phyloP scores from a whole-genome alignment of 2,888 invertebrate genomes.

The Trachelus tabidus region DNA sequence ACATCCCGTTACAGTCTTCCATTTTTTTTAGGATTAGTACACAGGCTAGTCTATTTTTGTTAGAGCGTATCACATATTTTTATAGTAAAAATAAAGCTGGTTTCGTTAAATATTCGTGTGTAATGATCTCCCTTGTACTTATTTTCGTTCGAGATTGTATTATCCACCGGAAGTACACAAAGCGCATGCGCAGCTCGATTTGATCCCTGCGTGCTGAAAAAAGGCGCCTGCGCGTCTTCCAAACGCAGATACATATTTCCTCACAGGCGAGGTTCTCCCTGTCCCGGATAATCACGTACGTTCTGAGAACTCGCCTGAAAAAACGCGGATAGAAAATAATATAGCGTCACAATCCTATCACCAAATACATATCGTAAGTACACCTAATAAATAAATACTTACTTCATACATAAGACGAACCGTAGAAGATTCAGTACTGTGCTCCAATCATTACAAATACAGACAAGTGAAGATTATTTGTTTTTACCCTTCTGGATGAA shows the following conservation, averaged over 20 bases:
- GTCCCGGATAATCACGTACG: conserved; percentile 43
- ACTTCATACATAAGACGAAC: neutral
- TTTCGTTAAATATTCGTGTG: neutral
- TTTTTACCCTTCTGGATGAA: neutral
- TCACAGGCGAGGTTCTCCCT: conserved; percentile 51
- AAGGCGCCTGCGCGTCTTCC: conserved; percentile 52
- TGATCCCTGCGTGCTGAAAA: conserved; percentile 5
- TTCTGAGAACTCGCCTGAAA: conserved; percentile 34
- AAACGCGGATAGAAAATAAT: conserved; percentile 20
- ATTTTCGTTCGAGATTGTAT: neutral
- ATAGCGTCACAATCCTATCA: conserved; percentile 20
- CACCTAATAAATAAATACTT: neutral
- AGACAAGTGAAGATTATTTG: neutral
- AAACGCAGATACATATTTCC: conserved; percentile 34
- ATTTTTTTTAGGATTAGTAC: neutral
- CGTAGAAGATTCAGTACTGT: neutral
- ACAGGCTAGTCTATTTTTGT: neutral
- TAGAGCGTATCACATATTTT: neutral
- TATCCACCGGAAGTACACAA: conserved; percentile 10
- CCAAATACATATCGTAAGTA: conserved; percentile 45
- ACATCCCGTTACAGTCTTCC: neutral
- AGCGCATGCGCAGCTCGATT: conserved; percentile 33
- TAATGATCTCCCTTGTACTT: neutral
- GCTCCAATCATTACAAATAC: neutral
- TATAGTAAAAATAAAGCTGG: neutral